Evolutionary conservation across 1,140 invertebrate species (phyloP).

Genomic region (Drosophila navojoa): DNA sequence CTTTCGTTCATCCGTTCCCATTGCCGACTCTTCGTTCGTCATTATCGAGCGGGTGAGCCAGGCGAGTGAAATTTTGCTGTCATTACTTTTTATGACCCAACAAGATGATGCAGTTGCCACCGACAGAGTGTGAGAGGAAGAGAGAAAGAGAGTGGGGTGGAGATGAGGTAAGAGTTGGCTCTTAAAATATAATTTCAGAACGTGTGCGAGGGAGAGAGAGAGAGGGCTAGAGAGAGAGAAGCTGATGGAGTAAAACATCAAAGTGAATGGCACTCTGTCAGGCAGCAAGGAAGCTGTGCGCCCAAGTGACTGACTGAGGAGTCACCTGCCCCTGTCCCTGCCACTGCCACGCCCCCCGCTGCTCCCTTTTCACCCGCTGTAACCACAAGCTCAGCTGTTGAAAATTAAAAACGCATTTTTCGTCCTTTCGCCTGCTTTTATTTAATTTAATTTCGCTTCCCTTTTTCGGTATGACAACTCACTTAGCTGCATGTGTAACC

Average conservation of each 20-base stretch:
- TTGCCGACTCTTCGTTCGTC: conserved; percentile 45
- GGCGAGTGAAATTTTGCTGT: conserved; percentile 57
- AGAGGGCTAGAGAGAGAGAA: conserved; percentile 4
- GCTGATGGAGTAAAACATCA: conserved; percentile 72
- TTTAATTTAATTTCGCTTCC: conserved; percentile 1
- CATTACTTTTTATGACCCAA: conserved; percentile 75
- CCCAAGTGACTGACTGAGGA: conserved; percentile 21
- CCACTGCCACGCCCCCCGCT: not conserved
- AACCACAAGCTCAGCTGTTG: conserved; percentile 44
- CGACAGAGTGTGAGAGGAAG: not conserved
- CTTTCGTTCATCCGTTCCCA: not conserved
- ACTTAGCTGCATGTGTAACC: conserved; percentile 28
- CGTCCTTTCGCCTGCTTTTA: conserved; percentile 2
- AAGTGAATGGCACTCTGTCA: conserved; percentile 57
- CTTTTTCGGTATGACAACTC: conserved; percentile 17
- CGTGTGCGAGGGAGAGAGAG: not conserved
- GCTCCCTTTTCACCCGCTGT: not conserved
- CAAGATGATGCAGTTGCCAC: conserved; percentile 73
- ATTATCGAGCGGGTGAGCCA: conserved; percentile 59
- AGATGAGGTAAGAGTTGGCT: conserved; percentile 33
- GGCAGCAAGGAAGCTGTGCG: conserved; percentile 20
- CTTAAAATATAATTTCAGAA: conserved; percentile 74
- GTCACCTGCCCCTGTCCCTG: not conserved
- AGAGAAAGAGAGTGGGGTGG: not conserved
- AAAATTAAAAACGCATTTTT: conserved; percentile 53